These are phyloP conservation scores for Palloptera scutellata DNA, from an alignment of 2,888 invertebrate species.

Conservation along the genomic window DNA sequence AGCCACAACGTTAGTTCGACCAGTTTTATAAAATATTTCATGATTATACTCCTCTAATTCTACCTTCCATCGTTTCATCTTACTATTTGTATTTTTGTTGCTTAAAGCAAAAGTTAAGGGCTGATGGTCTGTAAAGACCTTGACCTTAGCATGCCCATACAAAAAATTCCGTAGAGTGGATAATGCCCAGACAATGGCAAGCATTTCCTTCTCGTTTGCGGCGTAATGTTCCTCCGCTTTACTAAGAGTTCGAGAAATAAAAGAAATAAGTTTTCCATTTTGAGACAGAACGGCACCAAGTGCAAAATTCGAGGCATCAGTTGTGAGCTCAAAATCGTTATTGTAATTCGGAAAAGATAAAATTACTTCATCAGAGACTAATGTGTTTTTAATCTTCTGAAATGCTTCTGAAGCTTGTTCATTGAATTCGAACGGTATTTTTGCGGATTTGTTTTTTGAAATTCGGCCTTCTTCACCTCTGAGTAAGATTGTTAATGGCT, in stretches of 20 bases:
- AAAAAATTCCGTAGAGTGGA: not conserved
- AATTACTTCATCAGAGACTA: not conserved
- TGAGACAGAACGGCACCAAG: conserved; percentile 9
- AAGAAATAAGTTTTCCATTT: not conserved
- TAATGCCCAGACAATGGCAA: conserved; percentile 14
- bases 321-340: conserved; percentile 11
- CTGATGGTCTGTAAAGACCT: too few relatives aligned
- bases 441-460: conserved; percentile 13
- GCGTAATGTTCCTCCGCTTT: conserved; percentile 9
- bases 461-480: conserved; percentile 24
- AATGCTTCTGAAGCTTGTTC: conserved; percentile 12
- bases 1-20: not conserved
- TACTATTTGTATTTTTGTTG: not conserved
- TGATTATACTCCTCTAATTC: not conserved
- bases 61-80: conserved; percentile 6
- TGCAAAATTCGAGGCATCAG: conserved; percentile 16
- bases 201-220: conserved; percentile 14
- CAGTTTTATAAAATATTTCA: not conserved
- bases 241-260: too few relatives aligned
- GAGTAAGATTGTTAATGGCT: conserved; percentile 36
- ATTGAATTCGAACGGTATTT: conserved; percentile 6
- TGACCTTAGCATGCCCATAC: not conserved
- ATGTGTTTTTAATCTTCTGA: not conserved
- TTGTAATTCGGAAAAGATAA: not conserved
- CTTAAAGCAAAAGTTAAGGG: not conserved